Evolutionary conservation across 2,888 invertebrate species (phyloP).

Genomic region (Standfussiana lucernea): DNA sequence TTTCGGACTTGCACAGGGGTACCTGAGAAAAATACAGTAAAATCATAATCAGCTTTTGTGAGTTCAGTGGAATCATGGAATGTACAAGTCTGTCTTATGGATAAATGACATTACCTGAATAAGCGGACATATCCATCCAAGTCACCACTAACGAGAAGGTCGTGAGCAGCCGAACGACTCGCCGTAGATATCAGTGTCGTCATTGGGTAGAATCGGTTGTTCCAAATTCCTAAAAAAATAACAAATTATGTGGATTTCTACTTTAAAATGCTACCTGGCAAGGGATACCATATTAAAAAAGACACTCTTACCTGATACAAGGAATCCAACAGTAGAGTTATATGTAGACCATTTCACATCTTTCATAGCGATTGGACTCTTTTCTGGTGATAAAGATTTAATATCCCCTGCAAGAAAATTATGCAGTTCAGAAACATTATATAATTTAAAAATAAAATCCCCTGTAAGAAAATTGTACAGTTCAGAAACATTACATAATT

Average conservation of each 20-base stretch:
- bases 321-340: slow-evolving; percentile 96
- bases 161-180: slow-evolving; percentile 95
- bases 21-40: slow-evolving; percentile 85
- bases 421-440: slow-evolving; percentile 1
- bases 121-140: slow-evolving; percentile 96
- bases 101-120: slow-evolving; percentile 91
- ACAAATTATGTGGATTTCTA: background rate
- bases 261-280: background rate
- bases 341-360: slow-evolving; percentile 97
- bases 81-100: background rate
- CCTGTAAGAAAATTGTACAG: slow-evolving; percentile 90
- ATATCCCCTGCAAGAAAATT: slow-evolving; percentile 93
- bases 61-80: background rate
- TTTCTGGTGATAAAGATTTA: slow-evolving; percentile 96
- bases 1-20: slow-evolving; percentile 96
- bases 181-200: slow-evolving; percentile 95
- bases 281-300: background rate
- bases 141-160: slow-evolving; percentile 96
- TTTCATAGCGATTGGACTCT: slow-evolving; percentile 97
- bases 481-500: background rate
- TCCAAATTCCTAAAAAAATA: slow-evolving; percentile 94
- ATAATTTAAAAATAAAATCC: slow-evolving; percentile 87
- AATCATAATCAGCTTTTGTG: background rate
- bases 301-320: slow-evolving; percentile 93
- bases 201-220: slow-evolving; percentile 96